Evolutionary conservation across 2,113 vertebrate species (phyloP).

Genomic region (Mustelus asterias): DNA sequence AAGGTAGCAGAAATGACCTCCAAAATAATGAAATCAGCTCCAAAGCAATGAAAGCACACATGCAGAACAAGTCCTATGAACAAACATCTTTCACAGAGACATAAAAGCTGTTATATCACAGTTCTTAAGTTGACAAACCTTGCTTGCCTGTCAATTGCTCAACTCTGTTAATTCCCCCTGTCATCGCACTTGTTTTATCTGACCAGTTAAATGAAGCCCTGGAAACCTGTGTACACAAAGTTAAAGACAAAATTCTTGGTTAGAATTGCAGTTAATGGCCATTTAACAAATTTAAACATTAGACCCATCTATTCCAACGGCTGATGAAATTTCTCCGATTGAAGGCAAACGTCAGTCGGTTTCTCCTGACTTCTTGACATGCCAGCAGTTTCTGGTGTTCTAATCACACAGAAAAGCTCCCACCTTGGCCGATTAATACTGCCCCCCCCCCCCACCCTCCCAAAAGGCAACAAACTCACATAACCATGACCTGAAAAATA

Average conservation of each 20-base stretch:
- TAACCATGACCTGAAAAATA: not conserved
- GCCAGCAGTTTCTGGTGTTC: no score
- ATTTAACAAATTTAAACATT: not conserved
- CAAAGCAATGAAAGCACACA: not conserved
- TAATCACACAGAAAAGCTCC: not conserved
- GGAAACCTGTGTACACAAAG: not conserved
- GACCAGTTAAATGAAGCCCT: not conserved
- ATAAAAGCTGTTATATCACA: not conserved
- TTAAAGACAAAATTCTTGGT: not conserved
- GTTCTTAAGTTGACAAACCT: not conserved
- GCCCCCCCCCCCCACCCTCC: no score
- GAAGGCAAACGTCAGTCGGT: not conserved
- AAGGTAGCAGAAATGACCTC: not conserved
- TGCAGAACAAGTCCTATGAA: not conserved
- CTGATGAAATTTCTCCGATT: not conserved
- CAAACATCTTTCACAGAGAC: not conserved
- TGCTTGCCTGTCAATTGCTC: not conserved
- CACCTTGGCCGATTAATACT: not conserved
- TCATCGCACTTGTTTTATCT: not conserved
- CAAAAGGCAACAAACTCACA: not conserved
- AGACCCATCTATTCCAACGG: not conserved
- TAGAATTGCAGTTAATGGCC: not conserved
- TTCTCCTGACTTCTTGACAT: not conserved
- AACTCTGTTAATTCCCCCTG: not conserved
- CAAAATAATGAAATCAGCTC: not conserved